A percentile compares a stretch with the other conserved stretches of the same genome.
These are phyloP conservation scores for Armadillidium nasatum DNA, from an alignment of 1,140 invertebrate species.

Conservation along the genomic window DNA sequence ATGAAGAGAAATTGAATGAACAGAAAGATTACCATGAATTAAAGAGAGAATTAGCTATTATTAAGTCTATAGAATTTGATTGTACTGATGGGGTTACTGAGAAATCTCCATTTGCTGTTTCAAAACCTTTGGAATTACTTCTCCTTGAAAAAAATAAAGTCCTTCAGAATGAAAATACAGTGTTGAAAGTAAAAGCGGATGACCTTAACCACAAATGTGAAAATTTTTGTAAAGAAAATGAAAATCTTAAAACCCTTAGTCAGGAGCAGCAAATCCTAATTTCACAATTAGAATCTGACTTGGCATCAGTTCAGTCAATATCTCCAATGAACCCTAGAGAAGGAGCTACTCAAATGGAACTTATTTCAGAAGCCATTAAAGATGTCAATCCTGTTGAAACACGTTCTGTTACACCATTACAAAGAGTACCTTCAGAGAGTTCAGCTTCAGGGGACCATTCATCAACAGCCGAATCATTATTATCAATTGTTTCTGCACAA, in stretches of 20 bases:
- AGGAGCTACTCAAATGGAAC: constrained; percentile 42
- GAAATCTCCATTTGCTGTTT: constrained; percentile 22
- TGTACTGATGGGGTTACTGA: constrained; percentile 38
- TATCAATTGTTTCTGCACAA: constrained; percentile 42
- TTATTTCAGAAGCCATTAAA: constrained; percentile 26
- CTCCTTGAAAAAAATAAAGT: too few relatives aligned
- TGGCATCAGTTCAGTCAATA: constrained; percentile 52
- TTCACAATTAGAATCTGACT: constrained; percentile 53
- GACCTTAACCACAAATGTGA: too few relatives aligned
- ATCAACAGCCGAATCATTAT: constrained; percentile 39
- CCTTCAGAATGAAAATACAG: too few relatives aligned
- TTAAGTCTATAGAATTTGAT: constrained; percentile 69
- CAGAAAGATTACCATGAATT: constrained; percentile 76
- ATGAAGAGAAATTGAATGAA: constrained; percentile 76
- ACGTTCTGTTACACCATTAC: not conserved
- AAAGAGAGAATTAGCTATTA: constrained; percentile 52
- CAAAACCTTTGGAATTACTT: constrained; percentile 58
- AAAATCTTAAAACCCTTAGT: constrained; percentile 42
- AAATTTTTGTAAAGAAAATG: too few relatives aligned
- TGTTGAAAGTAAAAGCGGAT: too few relatives aligned
- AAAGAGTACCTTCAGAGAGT: not conserved
- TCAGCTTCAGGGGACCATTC: constrained; percentile 8
- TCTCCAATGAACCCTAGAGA: constrained; percentile 52
- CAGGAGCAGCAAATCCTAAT: constrained; percentile 51
- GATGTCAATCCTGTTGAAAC: constrained; percentile 24